Evolutionary conservation across 2,113 vertebrate genomes (phyloP).

Genomic region (Chloropsis cyanopogon): DNA sequence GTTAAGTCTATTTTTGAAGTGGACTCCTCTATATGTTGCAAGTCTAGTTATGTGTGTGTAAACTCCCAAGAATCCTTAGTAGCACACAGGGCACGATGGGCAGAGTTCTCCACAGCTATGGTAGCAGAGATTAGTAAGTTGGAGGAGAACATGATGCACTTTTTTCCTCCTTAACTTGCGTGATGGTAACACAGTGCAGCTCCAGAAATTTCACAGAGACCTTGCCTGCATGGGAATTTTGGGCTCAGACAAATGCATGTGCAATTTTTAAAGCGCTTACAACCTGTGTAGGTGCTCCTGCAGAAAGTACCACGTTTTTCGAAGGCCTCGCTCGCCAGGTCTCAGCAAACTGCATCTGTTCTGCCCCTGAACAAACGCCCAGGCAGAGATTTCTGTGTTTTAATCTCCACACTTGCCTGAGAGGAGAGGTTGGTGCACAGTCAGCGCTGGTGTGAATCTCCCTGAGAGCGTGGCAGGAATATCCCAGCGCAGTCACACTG

Average conservation of each 20-base stretch:
- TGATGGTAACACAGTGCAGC: neutral
- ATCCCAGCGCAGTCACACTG: neutral
- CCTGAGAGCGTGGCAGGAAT: neutral
- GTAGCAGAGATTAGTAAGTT: neutral
- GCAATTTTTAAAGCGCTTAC: neutral
- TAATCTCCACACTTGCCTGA: neutral
- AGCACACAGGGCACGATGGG: neutral
- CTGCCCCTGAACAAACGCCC: neutral
- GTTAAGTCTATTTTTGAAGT: slow-evolving; percentile 27
- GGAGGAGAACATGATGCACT: slow-evolving; percentile 28
- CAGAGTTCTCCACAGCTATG: neutral
- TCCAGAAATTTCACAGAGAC: neutral
- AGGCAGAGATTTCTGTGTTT: neutral
- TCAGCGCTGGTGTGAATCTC: neutral
- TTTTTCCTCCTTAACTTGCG: slow-evolving; percentile 29
- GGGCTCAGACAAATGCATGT: neutral
- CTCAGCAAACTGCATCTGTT: neutral
- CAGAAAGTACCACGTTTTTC: neutral
- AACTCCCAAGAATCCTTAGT: neutral
- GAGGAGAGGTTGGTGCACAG: neutral
- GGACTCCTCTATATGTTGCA: slow-evolving; percentile 4
- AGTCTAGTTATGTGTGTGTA: neutral
- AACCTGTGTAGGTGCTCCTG: neutral
- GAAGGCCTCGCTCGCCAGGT: accelerated
- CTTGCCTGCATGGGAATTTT: neutral